Percentiles rank a stretch among this genome's conserved stretches.
Conservation (phyloP, 2,113 vertebrate species). For the Istiophorus platypterus region DNA sequence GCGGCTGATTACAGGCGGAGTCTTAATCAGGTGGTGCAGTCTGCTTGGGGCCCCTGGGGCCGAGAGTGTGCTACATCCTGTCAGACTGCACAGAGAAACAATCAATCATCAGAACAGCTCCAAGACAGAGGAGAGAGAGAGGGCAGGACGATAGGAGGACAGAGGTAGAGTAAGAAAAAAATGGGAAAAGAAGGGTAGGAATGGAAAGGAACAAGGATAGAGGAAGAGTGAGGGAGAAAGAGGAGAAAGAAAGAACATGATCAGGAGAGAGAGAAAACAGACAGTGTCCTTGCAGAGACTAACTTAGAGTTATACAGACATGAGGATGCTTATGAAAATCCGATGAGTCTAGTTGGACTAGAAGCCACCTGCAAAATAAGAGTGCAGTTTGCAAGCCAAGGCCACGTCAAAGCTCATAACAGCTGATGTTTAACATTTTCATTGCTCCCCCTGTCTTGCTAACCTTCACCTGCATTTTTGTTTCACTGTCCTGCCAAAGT, state of each 20-base stretch:
- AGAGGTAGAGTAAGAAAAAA: conserved; percentile 56
- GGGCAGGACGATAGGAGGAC: conserved; percentile 67
- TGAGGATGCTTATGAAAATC: conserved; percentile 92
- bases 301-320: conserved; percentile 86
- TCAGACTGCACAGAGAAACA: conserved; percentile 93
- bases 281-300: conserved; percentile 71
- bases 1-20: conserved; percentile 91
- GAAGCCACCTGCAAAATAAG: conserved; percentile 42
- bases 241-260: conserved; percentile 38
- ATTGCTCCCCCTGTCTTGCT: conserved; percentile 55
- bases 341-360: conserved; percentile 79
- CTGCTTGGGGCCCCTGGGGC: conserved; percentile 89
- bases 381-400: conserved; percentile 80
- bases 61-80: conserved; percentile 90
- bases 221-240: conserved; percentile 35
- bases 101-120: conserved; percentile 92
- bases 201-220: conserved; percentile 1
- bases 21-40: conserved; percentile 94
- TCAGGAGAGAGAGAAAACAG: conserved; percentile 81
- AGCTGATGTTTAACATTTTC: conserved; percentile 76
- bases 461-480: conserved; percentile 72
- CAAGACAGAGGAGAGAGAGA: conserved; percentile 71
- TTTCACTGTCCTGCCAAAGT: conserved; percentile 65
- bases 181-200: conserved; percentile 15
- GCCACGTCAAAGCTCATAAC: conserved; percentile 90